Percentiles rank a stretch among this genome's conserved stretches.
These are phyloP conservation scores for Kryptolebias marmoratus DNA, from an alignment of 2,113 vertebrate species.

Conservation along the genomic window DNA sequence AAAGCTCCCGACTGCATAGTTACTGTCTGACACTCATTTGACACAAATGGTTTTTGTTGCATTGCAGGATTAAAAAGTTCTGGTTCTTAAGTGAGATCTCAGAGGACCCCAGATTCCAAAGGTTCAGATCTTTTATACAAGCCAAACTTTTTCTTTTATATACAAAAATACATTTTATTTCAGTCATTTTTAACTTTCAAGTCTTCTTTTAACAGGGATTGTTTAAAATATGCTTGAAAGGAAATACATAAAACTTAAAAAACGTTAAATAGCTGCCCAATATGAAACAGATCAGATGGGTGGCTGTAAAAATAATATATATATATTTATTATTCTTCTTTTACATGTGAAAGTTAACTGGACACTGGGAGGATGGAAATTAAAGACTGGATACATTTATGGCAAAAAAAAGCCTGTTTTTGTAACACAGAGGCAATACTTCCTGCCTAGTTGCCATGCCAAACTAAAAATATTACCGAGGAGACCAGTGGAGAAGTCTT, in stretches of 20 bases:
- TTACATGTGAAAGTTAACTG: too few relatives aligned
- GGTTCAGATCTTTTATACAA: too few relatives aligned
- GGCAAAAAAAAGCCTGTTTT: neutral
- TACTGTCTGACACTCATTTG: conserved; percentile 31
- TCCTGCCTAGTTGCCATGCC: neutral
- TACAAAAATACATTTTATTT: too few relatives aligned
- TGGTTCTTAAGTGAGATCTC: neutral
- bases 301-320: neutral
- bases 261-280: neutral
- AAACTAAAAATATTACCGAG: neutral
- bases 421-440: neutral
- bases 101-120: neutral
- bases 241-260: too few relatives aligned
- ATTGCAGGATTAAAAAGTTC: neutral
- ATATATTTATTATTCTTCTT: too few relatives aligned
- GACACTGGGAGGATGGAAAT: too few relatives aligned
- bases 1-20: conserved; percentile 5
- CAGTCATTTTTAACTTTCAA: too few relatives aligned
- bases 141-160: too few relatives aligned
- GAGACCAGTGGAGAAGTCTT: too few relatives aligned
- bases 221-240: too few relatives aligned
- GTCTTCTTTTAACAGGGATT: too few relatives aligned
- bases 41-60: conserved; percentile 16
- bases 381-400: neutral
- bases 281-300: neutral